Evolutionary conservation across 2,113 vertebrate genomes (phyloP).

Genomic region (Chunga burmeisteri): DNA sequence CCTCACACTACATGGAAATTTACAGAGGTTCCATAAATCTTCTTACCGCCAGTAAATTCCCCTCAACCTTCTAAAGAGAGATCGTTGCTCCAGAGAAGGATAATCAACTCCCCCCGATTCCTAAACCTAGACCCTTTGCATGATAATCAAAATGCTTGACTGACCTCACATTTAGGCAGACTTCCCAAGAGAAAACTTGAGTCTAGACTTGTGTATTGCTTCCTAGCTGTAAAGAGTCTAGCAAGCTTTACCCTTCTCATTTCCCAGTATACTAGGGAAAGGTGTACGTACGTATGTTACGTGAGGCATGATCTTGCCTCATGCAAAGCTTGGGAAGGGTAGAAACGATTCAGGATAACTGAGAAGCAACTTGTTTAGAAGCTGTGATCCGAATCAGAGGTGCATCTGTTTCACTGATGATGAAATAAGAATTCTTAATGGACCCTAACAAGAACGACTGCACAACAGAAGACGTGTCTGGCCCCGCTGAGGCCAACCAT

Average conservation of each 20-base stretch:
- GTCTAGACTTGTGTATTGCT: neutral
- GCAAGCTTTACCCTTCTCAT: neutral
- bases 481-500: neutral
- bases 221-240: neutral
- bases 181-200: neutral
- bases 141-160: neutral
- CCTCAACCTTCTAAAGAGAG: constrained; percentile 29
- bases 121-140: neutral
- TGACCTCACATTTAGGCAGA: neutral
- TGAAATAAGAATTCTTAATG: neutral
- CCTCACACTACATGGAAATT: constrained; percentile 1
- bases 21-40: constrained; percentile 50
- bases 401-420: neutral
- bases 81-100: constrained; percentile 16
- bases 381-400: neutral
- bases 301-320: neutral
- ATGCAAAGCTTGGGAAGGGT: neutral
- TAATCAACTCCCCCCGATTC: neutral
- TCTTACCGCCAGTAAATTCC: constrained; percentile 55
- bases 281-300: fast-evolving
- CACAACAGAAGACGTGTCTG: neutral
- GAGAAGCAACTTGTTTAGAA: neutral
- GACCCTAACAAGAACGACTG: neutral
- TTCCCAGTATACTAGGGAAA: neutral
- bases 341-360: neutral